Evolutionary conservation across 23 tunicate genomes (phyloP), one percentile per base, ranked within the genome.

Genomic region (Styela clava): DNA sequence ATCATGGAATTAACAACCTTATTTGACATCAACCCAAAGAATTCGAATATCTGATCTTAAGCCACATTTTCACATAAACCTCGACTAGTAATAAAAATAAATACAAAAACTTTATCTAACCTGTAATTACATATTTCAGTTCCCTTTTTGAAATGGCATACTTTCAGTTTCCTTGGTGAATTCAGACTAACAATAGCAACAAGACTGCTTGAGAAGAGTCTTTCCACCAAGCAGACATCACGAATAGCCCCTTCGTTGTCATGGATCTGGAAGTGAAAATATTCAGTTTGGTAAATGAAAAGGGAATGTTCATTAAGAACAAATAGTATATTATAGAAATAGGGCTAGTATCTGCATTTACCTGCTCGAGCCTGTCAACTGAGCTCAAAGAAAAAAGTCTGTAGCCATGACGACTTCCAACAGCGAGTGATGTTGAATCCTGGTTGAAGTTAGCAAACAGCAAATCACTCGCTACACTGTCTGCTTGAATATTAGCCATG

Each of bases 141-240:
- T 25, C 69, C 81, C 61, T 89, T 89, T 62, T 82, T 86, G 52
- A 89, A 85, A 74, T 89, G 89, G 62, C 85, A 85, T 16, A 89
- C 86, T 64, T 86, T 86, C 44, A 89, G 73, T 73, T 89, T 85
- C 26, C 89, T 63, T 16, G 95, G 89, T 31, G 85, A 52, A 21
- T 88, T 35, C 1, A 85, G 84, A 37, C 87, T 86, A 18, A 86
- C 96, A 34, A 82, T 68, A 16, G 89, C 96, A 34, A 90, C 90
- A 20, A 90, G 74, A 63, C 90, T 74, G 67, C 87, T 86, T 3
- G 89, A 81, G 36, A 90, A 90, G 22, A 85, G 63, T 33, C 96
- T 83, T 72, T 90, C 96, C 24, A 90, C 90, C 73, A 90, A 51
- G 56, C 85, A 81, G 9, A 90, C 96, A 37, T 87, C 86, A 19